Base-by-base conservation (phyloP, 2,888 invertebrate genomes). In the Tetragonula carbonaria region DNA sequence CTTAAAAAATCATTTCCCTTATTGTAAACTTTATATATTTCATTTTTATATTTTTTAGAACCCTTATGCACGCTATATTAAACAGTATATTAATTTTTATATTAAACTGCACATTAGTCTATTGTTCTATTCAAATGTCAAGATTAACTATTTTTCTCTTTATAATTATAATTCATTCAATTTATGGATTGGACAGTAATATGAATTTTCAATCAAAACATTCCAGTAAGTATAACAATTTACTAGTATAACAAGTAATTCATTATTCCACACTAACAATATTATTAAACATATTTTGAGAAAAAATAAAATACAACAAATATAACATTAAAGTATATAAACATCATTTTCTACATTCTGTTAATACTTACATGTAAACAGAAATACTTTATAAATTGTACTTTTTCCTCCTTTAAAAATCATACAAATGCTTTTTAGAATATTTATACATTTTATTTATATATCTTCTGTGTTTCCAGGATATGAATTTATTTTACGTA, bases 401-500 rank as follows among this genome's bases (percentile, higher is more conserved):
- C 6, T 28, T 16, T 16, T 55, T 28, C 28, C 8, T 23, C 28
- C 6, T 16, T 33, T 33, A 21, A 28, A 33, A 63, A 18, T 63
- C 23, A 63, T 8, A 33, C 4, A 62, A 23, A 62, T 21, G 21
- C 11, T 65, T 13, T 38, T 65, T 16, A 67, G 21, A 50, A 76
- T 81, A 80, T 74, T 70, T 82, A 16, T 50, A 14, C 13, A 16
- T 33, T 16, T 59, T 53, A n/a, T 13, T 62, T 50, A 57, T 50
- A 8, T 67, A 11, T 38, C 28, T 55, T 51, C 11, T 62, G 8
- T 62, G 16, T 71, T 73, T 71, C 14, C 68, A 93, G 93, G 86
- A 86, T 90, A 92, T 77, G 93, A 92, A 84, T 94, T 91, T 72
- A 91, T 94, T 82, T 83, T 94, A 21, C 91, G 91, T 50, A 94